Conservation (phyloP, 2,888 invertebrate species). For the Tigriopus californicus region DNA sequence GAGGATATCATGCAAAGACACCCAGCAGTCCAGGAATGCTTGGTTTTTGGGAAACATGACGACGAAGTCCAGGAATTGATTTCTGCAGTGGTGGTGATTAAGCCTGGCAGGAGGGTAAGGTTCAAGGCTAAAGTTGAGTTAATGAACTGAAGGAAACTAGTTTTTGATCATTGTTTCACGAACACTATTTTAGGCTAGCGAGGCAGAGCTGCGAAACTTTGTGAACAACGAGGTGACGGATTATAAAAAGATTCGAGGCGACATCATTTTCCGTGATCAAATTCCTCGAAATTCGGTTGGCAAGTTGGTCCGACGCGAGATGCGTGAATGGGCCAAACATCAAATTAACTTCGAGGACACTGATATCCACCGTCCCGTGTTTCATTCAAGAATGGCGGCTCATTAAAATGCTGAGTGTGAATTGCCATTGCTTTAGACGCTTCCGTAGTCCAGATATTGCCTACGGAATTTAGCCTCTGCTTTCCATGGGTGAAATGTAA, state of each 20-base stretch:
- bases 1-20: slow-evolving; percentile 56
- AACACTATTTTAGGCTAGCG: slow-evolving; percentile 16
- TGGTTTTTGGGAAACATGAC: slow-evolving; percentile 57
- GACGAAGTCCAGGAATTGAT: slow-evolving; percentile 25
- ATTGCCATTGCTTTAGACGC: no score
- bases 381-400: no score
- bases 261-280: slow-evolving; percentile 41
- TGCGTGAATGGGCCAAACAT: slow-evolving; percentile 23
- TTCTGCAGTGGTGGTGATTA: not conserved
- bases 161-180: no score
- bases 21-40: slow-evolving; percentile 50
- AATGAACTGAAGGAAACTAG: no score
- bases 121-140: no score
- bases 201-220: slow-evolving; percentile 31
- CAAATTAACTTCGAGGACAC: no score
- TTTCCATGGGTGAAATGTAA: no score
- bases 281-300: slow-evolving; percentile 57
- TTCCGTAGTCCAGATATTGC: no score
- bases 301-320: slow-evolving; percentile 50
- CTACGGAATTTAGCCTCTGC: no score
- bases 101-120: slow-evolving; percentile 19
- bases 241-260: slow-evolving; percentile 52
- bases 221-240: slow-evolving; percentile 46
- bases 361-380: no score
- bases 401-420: no score